A percentile compares a stretch with the other conserved stretches of the same genome.
phyloP scores from a whole-genome alignment of 92 coral and sea anemone genomes.

The Nematostella vectensis region DNA sequence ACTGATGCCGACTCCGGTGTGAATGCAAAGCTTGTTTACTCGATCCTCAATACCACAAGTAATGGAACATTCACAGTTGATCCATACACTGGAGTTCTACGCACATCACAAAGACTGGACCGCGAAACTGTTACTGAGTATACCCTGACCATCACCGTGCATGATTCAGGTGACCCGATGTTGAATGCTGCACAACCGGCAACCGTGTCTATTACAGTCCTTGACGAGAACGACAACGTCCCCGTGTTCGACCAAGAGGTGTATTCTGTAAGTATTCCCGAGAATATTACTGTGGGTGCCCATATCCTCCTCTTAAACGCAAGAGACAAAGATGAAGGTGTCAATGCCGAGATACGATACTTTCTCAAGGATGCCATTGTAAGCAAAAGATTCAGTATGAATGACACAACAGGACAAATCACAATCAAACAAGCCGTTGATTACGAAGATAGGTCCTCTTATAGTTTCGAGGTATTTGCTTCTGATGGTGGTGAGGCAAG shows the following conservation, averaged over 20 bases:
- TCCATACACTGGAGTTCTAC: slow-evolving; percentile 27
- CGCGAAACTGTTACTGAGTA: slow-evolving; percentile 24
- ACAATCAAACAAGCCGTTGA: slow-evolving; percentile 16
- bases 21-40: slow-evolving; percentile 46
- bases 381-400: slow-evolving; percentile 22
- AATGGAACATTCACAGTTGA: slow-evolving; percentile 39
- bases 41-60: slow-evolving; percentile 28
- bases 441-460: slow-evolving; percentile 29
- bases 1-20: slow-evolving; percentile 52
- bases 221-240: slow-evolving; percentile 64
- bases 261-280: slow-evolving; percentile 31
- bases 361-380: slow-evolving; percentile 7
- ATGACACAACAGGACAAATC: slow-evolving; percentile 22
- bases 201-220: slow-evolving; percentile 35
- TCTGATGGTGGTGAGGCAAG: slow-evolving; percentile 29
- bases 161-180: slow-evolving; percentile 44
- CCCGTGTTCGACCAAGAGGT: slow-evolving; percentile 29
- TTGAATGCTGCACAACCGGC: slow-evolving; percentile 12
- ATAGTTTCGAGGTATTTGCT: slow-evolving; percentile 34
- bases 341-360: slow-evolving; percentile 23
- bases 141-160: slow-evolving; percentile 28
- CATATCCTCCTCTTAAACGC: slow-evolving; percentile 19
- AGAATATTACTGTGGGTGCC: slow-evolving; percentile 19
- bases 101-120: slow-evolving; percentile 29
- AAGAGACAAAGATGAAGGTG: slow-evolving; percentile 35